These are phyloP conservation scores for Pithys albifrons DNA, from an alignment of 2,113 vertebrate species.

Conservation along the genomic window DNA sequence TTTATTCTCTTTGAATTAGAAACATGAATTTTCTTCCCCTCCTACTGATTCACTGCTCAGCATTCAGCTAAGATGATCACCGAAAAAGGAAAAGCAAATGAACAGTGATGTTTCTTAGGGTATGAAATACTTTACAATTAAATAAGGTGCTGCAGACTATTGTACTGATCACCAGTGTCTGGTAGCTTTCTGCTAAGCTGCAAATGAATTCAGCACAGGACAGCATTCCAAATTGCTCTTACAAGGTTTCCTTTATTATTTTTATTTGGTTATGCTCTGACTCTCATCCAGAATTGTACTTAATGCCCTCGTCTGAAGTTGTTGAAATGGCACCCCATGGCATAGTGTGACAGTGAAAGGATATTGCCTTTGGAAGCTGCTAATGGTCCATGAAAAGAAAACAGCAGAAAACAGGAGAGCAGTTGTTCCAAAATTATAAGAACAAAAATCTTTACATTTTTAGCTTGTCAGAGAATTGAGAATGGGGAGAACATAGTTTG, in stretches of 20 bases:
- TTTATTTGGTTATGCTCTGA: conserved; percentile 83
- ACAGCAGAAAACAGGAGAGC: conserved; percentile 73
- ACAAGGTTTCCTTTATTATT: conserved; percentile 83
- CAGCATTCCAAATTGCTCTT: conserved; percentile 82
- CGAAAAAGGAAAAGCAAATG: conserved; percentile 77
- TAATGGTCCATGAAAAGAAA: conserved; percentile 81
- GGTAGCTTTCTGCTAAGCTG: conserved; percentile 76
- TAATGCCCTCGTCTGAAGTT: conserved; percentile 81
- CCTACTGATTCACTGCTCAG: conserved; percentile 75
- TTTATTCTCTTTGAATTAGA: conserved; percentile 71
- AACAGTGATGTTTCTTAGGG: conserved; percentile 72
- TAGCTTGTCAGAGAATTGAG: conserved; percentile 4
- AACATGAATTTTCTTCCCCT: conserved; percentile 74
- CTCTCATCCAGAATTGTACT: conserved; percentile 81
- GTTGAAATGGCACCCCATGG: conserved; percentile 78
- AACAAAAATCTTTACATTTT: conserved; percentile 67
- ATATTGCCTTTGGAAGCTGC: conserved; percentile 83
- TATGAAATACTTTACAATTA: conserved; percentile 82
- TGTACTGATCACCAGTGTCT: conserved; percentile 74
- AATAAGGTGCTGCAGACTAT: conserved; percentile 71
- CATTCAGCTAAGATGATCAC: conserved; percentile 73
- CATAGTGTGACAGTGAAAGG: conserved; percentile 79
- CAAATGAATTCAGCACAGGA: conserved; percentile 81
- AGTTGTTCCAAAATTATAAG: conserved; percentile 73
- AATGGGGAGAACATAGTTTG: background rate